Evolutionary conservation across 2,113 vertebrate species (phyloP).

Genomic region (Melanocharis versteri): DNA sequence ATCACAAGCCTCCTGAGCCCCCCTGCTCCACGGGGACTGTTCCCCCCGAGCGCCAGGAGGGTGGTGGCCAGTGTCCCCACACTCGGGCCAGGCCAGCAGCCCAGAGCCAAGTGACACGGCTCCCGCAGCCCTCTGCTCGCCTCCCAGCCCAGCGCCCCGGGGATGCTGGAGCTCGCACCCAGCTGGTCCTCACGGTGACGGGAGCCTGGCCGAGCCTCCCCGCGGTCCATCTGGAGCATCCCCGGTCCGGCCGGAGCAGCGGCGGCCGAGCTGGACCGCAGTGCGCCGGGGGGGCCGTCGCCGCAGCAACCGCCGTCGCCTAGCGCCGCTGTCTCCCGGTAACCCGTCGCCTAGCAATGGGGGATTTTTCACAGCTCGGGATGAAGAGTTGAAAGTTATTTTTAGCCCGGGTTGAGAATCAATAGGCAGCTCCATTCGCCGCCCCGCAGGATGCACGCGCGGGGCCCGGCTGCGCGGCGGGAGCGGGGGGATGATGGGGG

Average conservation of each 20-base stretch:
- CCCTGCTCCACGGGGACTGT: fast-evolving
- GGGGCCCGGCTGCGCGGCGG: fast-evolving
- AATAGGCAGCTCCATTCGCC: constrained; percentile 67
- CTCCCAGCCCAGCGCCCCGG: fast-evolving
- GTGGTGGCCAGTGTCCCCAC: fast-evolving
- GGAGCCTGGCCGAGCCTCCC: neutral
- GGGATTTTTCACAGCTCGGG: constrained; percentile 72
- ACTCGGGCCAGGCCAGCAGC: fast-evolving
- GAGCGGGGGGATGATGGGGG: fast-evolving
- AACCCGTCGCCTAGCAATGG: constrained; percentile 79
- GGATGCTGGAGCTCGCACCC: neutral
- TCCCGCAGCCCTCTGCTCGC: neutral
- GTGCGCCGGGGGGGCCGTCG: constrained; percentile 65
- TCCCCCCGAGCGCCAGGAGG: fast-evolving
- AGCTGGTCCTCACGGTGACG: fast-evolving
- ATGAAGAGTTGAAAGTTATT: constrained; percentile 74
- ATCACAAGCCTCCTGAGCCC: neutral
- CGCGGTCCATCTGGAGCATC: fast-evolving
- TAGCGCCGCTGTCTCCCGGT: constrained; percentile 77
- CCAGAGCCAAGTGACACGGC: fast-evolving
- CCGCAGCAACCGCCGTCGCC: constrained; percentile 72
- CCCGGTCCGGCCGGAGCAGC: fast-evolving
- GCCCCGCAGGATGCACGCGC: neutral
- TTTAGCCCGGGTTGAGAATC: constrained; percentile 72
- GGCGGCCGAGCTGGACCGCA: constrained; percentile 44